These are phyloP conservation scores for Apodemia duryi DNA, from an alignment of 2,888 invertebrate genomes.

Conservation along the genomic window DNA sequence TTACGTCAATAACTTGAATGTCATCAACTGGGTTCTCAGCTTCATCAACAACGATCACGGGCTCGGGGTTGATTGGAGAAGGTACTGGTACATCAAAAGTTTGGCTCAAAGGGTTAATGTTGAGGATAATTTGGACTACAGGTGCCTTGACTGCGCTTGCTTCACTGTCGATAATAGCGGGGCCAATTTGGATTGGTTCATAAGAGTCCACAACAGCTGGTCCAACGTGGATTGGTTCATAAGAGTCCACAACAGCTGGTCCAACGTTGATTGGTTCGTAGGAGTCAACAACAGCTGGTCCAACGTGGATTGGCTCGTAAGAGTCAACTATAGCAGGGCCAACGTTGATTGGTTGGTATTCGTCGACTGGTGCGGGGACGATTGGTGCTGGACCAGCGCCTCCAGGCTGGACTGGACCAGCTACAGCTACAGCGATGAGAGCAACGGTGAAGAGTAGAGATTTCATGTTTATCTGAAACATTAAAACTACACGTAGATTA, in stretches of 20 bases:
- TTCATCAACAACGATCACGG: constrained; percentile 9
- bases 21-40: background rate
- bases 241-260: constrained; percentile 23
- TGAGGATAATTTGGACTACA: constrained; percentile 13
- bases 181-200: constrained; percentile 32
- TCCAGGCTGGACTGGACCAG: constrained; percentile 25
- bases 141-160: background rate
- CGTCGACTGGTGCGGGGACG: constrained; percentile 19
- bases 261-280: constrained; percentile 32
- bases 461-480: constrained; percentile 28
- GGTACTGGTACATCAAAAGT: constrained; percentile 7
- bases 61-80: constrained; percentile 1
- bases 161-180: constrained; percentile 24
- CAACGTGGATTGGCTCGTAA: constrained; percentile 23
- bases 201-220: constrained; percentile 30
- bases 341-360: constrained; percentile 4
- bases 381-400: constrained; percentile 20
- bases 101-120: constrained; percentile 2
- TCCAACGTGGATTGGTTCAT: constrained; percentile 18
- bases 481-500: background rate
- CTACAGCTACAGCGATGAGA: constrained; percentile 28
- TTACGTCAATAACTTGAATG: constrained; percentile 3
- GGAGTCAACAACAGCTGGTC: constrained; percentile 31
- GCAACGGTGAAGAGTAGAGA: constrained; percentile 28
- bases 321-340: constrained; percentile 31